phyloP scores from a whole-genome alignment of 2,888 invertebrate genomes.

The Ennomos quercinarius region DNA sequence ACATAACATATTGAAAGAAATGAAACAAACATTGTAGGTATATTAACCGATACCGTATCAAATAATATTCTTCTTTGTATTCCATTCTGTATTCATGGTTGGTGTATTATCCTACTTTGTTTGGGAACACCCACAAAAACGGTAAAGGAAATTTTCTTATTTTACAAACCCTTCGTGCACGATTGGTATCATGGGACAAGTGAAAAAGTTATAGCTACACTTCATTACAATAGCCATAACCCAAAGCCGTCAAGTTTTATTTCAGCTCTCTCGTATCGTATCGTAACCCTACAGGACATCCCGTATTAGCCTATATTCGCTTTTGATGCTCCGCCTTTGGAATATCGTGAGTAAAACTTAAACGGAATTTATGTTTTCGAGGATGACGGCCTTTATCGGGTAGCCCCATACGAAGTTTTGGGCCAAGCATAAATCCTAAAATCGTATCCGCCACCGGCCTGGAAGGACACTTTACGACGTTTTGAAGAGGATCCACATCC shows the following conservation, averaged over 20 bases:
- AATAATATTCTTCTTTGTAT: too few relatives aligned
- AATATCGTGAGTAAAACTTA: conserved; percentile 42
- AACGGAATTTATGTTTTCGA: conserved; percentile 54
- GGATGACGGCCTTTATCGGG: conserved; percentile 56
- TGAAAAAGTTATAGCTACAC: conserved; percentile 28
- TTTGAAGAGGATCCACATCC: conserved; percentile 51
- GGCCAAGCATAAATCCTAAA: conserved; percentile 61
- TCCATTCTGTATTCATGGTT: too few relatives aligned
- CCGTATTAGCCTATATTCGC: conserved; percentile 31
- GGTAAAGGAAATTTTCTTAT: neutral
- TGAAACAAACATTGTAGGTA: too few relatives aligned
- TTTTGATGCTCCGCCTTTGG: conserved; percentile 30
- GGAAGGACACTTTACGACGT: conserved; percentile 56
- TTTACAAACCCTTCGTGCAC: conserved; percentile 14
- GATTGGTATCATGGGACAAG: conserved; percentile 23
- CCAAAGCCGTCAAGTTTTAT: conserved; percentile 33
- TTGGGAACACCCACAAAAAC: neutral
- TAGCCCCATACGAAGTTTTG: conserved; percentile 56
- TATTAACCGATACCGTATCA: too few relatives aligned
- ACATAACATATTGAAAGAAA: too few relatives aligned
- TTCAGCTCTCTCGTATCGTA: conserved; percentile 34
- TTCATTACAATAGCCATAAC: conserved; percentile 33
- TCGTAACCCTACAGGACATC: conserved; percentile 33
- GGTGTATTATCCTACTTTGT: too few relatives aligned
- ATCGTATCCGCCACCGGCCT: conserved; percentile 52